phyloP scores from a whole-genome alignment of 2,888 invertebrate genomes.

The Malacosoma neustria region DNA sequence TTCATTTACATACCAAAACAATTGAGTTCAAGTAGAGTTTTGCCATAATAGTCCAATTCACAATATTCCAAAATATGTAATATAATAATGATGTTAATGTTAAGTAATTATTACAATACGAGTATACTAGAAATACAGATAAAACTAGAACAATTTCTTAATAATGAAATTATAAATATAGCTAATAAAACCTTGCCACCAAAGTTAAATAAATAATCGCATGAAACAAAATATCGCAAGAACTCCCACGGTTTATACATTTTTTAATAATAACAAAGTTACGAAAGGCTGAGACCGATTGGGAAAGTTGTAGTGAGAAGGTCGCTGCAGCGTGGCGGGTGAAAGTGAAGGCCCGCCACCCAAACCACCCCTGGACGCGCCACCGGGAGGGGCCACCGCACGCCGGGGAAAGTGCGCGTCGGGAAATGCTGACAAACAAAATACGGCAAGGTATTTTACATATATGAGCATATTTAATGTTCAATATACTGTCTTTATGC shows the following conservation, averaged over 20 bases:
- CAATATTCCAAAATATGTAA: too few species aligned
- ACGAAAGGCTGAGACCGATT: constrained; percentile 29
- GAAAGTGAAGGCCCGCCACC: constrained; percentile 48
- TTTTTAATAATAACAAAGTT: constrained; percentile 19
- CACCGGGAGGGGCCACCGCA: constrained; percentile 29
- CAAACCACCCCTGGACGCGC: constrained; percentile 20
- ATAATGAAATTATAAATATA: too few species aligned
- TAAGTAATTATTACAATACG: too few species aligned
- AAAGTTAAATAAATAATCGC: neutral
- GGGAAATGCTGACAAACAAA: neutral
- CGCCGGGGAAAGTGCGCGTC: constrained; percentile 41
- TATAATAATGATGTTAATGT: too few species aligned
- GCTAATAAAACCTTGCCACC: neutral
- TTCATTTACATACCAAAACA: too few species aligned
- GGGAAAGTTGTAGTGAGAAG: constrained; percentile 38
- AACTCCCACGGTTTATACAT: constrained; percentile 9
- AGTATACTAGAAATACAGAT: too few species aligned
- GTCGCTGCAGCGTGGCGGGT: constrained; percentile 33
- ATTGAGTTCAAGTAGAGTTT: too few species aligned
- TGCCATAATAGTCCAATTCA: too few species aligned
- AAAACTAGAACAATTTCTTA: too few species aligned
- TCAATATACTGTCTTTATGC: too few species aligned
- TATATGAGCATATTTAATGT: too few species aligned
- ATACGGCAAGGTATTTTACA: neutral
- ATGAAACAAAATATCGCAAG: constrained; percentile 4